phyloP scores from a whole-genome alignment of 1,140 invertebrate species.

The Neodiprion fabricii region DNA sequence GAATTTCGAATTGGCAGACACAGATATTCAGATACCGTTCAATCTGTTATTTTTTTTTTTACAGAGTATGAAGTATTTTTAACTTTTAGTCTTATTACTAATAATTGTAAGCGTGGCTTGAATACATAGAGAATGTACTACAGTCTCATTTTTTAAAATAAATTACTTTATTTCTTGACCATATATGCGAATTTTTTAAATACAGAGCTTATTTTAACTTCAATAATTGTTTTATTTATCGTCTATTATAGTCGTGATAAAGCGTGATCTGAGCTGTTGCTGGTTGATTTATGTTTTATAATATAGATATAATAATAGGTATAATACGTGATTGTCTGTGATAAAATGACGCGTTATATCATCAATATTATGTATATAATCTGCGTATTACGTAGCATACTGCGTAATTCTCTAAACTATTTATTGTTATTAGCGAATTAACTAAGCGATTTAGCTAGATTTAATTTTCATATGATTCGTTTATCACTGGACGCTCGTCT shows the following conservation, averaged over 20 bases:
- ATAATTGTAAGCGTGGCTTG: too few species aligned
- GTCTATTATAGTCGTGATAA: background rate
- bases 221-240: background rate
- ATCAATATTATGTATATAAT: background rate
- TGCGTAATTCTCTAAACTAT: background rate
- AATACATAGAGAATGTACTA: too few species aligned
- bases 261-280: background rate
- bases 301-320: background rate
- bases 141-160: background rate
- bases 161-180: background rate
- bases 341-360: background rate
- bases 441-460: background rate
- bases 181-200: background rate
- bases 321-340: background rate
- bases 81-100: too few species aligned
- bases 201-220: background rate
- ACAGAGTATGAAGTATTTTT: too few species aligned
- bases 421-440: background rate
- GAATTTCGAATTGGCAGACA: too few species aligned
- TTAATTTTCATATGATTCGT: background rate
- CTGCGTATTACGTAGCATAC: background rate
- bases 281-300: constrained; percentile 1
- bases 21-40: too few species aligned
- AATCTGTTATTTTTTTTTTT: too few species aligned
- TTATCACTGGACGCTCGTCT: background rate